Conservation (phyloP, 2,797 vertebrate species). For the Chiropotes sagulatus region DNA sequence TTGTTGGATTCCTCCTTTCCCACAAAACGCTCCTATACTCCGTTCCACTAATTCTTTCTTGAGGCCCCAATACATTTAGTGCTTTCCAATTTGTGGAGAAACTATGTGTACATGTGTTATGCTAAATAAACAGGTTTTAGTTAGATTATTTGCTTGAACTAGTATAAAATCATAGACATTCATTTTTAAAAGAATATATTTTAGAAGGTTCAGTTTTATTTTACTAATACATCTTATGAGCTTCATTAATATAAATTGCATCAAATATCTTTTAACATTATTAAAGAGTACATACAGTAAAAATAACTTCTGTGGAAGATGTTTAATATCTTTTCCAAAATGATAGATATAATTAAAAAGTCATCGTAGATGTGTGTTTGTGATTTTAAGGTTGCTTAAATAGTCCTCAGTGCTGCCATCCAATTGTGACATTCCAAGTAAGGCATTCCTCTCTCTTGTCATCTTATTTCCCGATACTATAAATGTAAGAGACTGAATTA, state of each 20-base stretch:
- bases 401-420: background rate
- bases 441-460: background rate
- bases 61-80: background rate
- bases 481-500: background rate
- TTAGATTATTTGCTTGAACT: background rate
- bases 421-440: background rate
- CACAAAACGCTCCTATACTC: background rate
- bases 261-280: background rate
- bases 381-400: background rate
- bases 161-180: slow-evolving; percentile 24
- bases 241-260: slow-evolving; percentile 17
- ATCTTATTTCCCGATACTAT: background rate
- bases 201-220: slow-evolving; percentile 22
- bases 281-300: background rate
- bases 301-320: background rate
- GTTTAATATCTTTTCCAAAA: background rate
- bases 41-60: background rate
- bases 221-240: background rate
- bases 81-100: background rate
- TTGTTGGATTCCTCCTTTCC: background rate
- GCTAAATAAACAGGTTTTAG: background rate
- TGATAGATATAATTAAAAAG: background rate
- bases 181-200: background rate
- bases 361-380: background rate
- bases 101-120: background rate